Percentiles rank a stretch among this genome's conserved stretches.
Evolutionary conservation across 1,140 invertebrate genomes (phyloP).

Genomic region (Euwallacea similis): DNA sequence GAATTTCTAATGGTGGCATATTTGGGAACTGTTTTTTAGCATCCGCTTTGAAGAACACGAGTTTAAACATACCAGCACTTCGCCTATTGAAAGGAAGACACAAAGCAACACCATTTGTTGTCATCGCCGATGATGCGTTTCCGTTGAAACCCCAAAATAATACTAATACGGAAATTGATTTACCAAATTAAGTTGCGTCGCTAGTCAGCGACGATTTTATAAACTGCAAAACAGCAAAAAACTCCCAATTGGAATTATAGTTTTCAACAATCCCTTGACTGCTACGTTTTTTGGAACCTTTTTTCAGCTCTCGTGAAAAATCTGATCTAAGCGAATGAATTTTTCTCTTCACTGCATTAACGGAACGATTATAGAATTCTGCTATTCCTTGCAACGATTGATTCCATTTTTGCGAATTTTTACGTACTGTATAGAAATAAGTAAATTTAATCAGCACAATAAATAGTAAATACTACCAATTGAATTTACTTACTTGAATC

Average conservation of each 20-base stretch:
- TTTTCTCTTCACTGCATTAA: too few relatives aligned
- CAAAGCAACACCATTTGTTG: slow-evolving; percentile 17
- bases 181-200: slow-evolving; percentile 9
- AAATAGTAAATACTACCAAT: too few relatives aligned
- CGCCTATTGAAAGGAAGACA: not conserved
- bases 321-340: too few relatives aligned
- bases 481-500: too few relatives aligned
- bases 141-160: slow-evolving; percentile 42
- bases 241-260: slow-evolving; percentile 9
- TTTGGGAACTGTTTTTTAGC: slow-evolving; percentile 22
- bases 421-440: too few relatives aligned
- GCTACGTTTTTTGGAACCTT: too few relatives aligned
- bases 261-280: slow-evolving; percentile 2
- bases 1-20: slow-evolving; percentile 50
- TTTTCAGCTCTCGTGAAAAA: too few relatives aligned
- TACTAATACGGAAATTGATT: slow-evolving; percentile 4
- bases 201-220: slow-evolving; percentile 8
- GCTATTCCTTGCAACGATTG: too few relatives aligned
- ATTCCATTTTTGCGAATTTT: too few relatives aligned
- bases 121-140: slow-evolving; percentile 56
- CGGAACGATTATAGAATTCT: too few relatives aligned
- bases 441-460: too few relatives aligned
- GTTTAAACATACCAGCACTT: slow-evolving; percentile 30
- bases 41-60: slow-evolving; percentile 2
- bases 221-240: slow-evolving; percentile 5